A percentile compares a stretch with the other conserved stretches of the same genome.
phyloP scores from a whole-genome alignment of 2,113 vertebrate genomes.

The Pipa parva region DNA sequence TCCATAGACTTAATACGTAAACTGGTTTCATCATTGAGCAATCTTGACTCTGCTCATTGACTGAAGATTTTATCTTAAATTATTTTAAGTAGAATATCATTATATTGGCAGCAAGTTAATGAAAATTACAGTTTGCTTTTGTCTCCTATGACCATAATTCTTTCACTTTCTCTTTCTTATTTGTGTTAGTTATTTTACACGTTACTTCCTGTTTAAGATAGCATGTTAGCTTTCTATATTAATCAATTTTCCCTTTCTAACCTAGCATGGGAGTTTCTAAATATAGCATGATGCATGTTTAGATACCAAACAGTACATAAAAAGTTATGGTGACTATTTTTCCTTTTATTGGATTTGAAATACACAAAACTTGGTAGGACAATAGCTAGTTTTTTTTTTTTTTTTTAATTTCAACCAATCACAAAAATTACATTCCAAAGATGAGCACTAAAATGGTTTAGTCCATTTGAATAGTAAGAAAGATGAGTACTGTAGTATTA shows the following conservation, averaged over 20 bases:
- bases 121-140: conserved; percentile 49
- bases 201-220: conserved; percentile 45
- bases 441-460: too few species aligned
- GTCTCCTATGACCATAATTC: conserved; percentile 32
- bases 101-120: neutral
- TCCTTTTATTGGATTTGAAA: neutral
- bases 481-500: too few species aligned
- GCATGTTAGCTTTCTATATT: conserved; percentile 57
- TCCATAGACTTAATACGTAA: neutral
- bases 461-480: too few species aligned
- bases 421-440: too few species aligned
- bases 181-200: conserved; percentile 10
- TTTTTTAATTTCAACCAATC: neutral
- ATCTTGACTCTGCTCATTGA: neutral
- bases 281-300: conserved; percentile 50
- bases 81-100: too few species aligned
- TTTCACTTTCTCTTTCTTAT: conserved; percentile 21
- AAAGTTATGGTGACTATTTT: neutral
- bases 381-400: too few species aligned
- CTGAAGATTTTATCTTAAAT: too few species aligned
- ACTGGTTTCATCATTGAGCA: neutral
- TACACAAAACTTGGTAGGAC: neutral
- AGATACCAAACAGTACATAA: neutral
- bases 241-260: conserved; percentile 48
- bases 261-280: conserved; percentile 58